phyloP scores from a whole-genome alignment of 2,113 vertebrate species.

The Cyprinodon brontotheroides region DNA sequence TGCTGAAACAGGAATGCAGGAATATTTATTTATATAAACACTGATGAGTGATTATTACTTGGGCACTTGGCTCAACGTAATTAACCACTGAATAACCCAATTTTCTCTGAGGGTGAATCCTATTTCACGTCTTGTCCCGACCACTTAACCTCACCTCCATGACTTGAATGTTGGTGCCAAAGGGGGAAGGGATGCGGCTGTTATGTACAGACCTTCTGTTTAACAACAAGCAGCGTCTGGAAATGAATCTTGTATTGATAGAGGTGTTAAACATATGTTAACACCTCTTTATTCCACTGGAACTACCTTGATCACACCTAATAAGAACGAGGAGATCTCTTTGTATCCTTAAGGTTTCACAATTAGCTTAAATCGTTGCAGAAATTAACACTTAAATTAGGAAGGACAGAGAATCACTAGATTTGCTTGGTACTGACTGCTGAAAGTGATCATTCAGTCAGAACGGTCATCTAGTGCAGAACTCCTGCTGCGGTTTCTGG shows the following conservation, averaged over 20 bases:
- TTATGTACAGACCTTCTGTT: not conserved
- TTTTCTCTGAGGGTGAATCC: not conserved
- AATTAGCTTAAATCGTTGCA: not conserved
- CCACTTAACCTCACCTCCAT: not conserved
- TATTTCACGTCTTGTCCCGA: not conserved
- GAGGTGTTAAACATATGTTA: too few relatives aligned
- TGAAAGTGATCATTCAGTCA: too few relatives aligned
- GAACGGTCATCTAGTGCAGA: too few relatives aligned
- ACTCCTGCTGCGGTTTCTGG: too few relatives aligned
- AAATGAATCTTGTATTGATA: not conserved
- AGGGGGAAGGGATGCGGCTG: not conserved
- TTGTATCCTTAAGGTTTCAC: not conserved
- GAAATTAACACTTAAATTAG: not conserved
- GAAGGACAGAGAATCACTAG: not conserved
- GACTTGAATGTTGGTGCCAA: not conserved
- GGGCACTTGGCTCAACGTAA: slow-evolving; percentile 7
- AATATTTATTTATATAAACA: slow-evolving; percentile 25
- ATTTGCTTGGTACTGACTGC: not conserved
- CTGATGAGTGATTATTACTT: slow-evolving; percentile 46
- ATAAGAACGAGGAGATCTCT: not conserved
- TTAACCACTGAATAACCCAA: slow-evolving; percentile 15
- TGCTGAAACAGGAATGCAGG: slow-evolving; percentile 10
- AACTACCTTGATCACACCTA: not conserved
- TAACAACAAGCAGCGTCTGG: not conserved
- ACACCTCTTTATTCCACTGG: too few relatives aligned